Evolutionary conservation across 1,140 invertebrate species (phyloP), one percentile per base, ranked within the genome.

Genomic region (Leptinotarsa undecemlineata): DNA sequence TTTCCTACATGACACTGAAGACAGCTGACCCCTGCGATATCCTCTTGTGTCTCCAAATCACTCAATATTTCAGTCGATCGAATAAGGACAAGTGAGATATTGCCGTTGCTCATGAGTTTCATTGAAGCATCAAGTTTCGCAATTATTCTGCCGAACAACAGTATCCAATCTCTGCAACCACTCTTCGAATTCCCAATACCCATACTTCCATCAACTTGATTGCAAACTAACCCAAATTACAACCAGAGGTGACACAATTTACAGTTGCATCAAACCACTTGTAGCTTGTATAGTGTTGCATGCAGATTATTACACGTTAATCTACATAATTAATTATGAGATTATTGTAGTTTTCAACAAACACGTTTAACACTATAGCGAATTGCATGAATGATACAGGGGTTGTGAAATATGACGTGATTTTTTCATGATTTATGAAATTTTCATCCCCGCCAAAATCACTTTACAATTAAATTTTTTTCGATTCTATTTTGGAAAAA

Each of bases 211-310:
- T 57, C 51, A 57, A 19, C n/a, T 57, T 19, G 51, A 57, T 17
- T 19, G 51, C 51, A 57, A 57, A 57, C 51, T 57, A n/a, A 57
- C 51, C 51, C 15, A 57, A 57, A 57, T 57, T 57, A 57, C 15
- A 57, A 17, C 51, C 51, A 57, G 51, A 57, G 17, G 15, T 57
- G 51, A n/a, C 51, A 57, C 51, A 57, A 57, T 57, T 57, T n/a
- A 19, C 51, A 15, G 15, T 19, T 57, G 15, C 51, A 57, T 57
- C 17, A 57, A 57, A 57, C 51, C 51, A 57, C 51, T 57, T 57
- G 51, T 57, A 57, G 51, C 51, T 57, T 57, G 51, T 19, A n/a
- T 57, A n/a, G n/a, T 57, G 51, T 57, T 57, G n/a, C 51, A 57
- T n/a, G 51, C 51, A 57, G 51, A 57, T 57, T n/a, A 57, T 57